phyloP scores from a whole-genome alignment of 2,113 vertebrate genomes.

The Chloroceryle aenea region DNA sequence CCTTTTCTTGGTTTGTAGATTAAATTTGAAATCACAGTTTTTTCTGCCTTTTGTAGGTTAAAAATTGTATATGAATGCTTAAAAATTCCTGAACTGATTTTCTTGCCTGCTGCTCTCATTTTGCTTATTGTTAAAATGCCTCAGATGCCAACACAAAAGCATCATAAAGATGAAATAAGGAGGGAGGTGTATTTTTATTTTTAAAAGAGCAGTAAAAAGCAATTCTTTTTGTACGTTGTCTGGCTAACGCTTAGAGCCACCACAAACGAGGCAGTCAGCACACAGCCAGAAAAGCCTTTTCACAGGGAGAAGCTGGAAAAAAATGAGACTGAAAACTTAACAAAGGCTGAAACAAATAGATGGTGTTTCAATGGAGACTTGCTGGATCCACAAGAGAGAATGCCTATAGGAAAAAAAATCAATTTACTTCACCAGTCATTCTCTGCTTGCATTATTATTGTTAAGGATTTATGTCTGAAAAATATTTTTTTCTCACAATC shows the following conservation, averaged over 20 bases:
- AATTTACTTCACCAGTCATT: constrained; percentile 13
- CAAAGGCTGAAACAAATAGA: constrained; percentile 4
- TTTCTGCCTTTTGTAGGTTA: not conserved
- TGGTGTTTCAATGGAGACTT: not conserved
- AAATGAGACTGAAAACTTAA: not conserved
- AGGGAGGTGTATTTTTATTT: not conserved
- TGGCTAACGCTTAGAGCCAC: not conserved
- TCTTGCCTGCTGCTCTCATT: constrained; percentile 25
- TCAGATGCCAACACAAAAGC: not conserved
- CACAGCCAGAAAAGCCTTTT: not conserved
- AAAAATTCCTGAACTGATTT: not conserved
- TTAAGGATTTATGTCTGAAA: constrained; percentile 34
- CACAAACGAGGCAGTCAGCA: not conserved
- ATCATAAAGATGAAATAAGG: not conserved
- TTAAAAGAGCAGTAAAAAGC: not conserved
- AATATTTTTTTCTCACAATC: constrained; percentile 17
- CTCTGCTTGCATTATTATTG: constrained; percentile 2
- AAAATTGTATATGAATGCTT: not conserved
- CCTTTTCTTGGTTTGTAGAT: not conserved
- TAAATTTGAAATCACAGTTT: not conserved
- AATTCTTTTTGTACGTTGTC: not conserved
- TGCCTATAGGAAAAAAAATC: not conserved
- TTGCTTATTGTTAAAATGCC: not conserved
- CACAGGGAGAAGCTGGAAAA: not conserved
- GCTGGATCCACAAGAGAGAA: not conserved